Evolutionary conservation across 2,113 vertebrate genomes (phyloP).

Genomic region (Heloderma charlesbogerti): DNA sequence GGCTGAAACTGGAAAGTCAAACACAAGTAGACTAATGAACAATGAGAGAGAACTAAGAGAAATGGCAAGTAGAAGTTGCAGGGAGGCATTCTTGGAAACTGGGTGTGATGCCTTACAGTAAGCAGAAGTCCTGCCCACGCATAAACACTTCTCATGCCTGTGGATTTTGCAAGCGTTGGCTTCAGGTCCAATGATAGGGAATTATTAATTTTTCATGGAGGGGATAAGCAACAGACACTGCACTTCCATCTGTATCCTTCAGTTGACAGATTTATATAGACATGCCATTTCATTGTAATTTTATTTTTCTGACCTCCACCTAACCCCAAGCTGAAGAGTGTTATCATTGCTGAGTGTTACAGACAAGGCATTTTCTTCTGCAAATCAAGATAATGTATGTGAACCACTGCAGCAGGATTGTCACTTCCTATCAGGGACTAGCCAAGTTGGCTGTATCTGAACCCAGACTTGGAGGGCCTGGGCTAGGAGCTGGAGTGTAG

Average conservation of each 20-base stretch:
- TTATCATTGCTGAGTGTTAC: conserved; percentile 22
- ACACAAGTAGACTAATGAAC: conserved; percentile 24
- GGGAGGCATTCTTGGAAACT: conserved; percentile 29
- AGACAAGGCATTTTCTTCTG: conserved; percentile 14
- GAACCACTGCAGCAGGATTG: neutral
- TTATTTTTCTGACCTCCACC: conserved; percentile 32
- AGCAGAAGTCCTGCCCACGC: conserved; percentile 48
- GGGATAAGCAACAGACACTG: conserved; percentile 36
- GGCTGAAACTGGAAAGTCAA: conserved; percentile 37
- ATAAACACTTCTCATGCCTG: conserved; percentile 49
- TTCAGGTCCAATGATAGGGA: conserved; percentile 53
- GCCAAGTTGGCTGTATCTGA: neutral
- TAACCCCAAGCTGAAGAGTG: neutral
- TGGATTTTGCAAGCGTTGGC: conserved; percentile 42
- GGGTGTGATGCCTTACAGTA: conserved; percentile 55
- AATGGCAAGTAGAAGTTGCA: conserved; percentile 33
- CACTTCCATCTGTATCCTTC: conserved; percentile 55
- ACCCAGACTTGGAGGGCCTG: neutral
- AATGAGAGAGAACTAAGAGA: conserved; percentile 36
- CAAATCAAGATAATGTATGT: neutral
- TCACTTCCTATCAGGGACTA: neutral
- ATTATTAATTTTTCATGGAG: conserved; percentile 38
- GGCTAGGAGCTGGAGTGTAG: neutral
- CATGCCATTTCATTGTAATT: conserved; percentile 43
- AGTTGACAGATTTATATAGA: conserved; percentile 59